Percentiles rank a stretch among this genome's conserved stretches.
phyloP scores from a whole-genome alignment of 2,888 invertebrate species.

The Mayetiola destructor region DNA sequence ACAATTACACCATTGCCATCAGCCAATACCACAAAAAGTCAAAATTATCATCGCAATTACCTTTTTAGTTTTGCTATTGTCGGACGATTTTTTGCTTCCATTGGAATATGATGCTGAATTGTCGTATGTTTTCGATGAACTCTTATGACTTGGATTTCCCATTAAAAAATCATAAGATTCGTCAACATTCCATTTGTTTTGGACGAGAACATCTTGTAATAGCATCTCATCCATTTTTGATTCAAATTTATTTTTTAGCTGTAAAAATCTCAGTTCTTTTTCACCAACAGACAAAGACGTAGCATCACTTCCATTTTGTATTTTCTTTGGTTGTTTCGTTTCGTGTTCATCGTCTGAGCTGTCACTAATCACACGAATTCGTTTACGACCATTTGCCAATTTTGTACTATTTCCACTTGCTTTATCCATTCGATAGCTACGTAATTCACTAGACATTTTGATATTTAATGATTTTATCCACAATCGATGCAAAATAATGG shows the following conservation, averaged over 20 bases:
- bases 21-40: too few species aligned
- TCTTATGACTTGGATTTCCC: not conserved
- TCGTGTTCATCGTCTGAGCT: constrained; percentile 30
- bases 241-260: not conserved
- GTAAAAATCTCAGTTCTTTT: constrained; percentile 28
- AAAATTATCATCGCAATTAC: too few species aligned
- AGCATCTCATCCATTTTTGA: not conserved
- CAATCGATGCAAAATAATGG: not conserved
- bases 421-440: constrained; percentile 1
- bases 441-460: not conserved
- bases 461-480: not conserved
- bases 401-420: constrained; percentile 15
- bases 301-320: not conserved
- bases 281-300: constrained; percentile 27
- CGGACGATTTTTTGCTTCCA: too few species aligned
- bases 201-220: not conserved
- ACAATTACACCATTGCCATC: too few species aligned
- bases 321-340: constrained; percentile 21
- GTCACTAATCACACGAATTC: constrained; percentile 31
- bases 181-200: not conserved
- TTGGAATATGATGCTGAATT: not conserved
- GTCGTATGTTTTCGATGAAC: too few species aligned
- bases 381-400: constrained; percentile 30
- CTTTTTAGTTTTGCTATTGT: too few species aligned
- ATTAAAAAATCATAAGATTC: not conserved